Conservation (phyloP, 2,888 invertebrate genomes). For the Diarsia rubi region DNA sequence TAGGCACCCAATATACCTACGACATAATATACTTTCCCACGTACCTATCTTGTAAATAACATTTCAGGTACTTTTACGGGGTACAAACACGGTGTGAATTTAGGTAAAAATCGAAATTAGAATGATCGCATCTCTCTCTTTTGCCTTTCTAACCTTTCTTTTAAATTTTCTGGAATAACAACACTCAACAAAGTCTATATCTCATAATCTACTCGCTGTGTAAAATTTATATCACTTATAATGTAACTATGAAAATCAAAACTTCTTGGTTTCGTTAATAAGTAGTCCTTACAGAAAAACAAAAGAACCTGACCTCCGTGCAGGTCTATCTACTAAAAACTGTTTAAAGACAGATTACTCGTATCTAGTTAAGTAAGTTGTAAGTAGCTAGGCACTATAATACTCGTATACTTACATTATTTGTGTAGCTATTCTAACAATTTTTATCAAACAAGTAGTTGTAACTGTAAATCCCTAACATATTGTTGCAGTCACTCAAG, state of each 20-base stretch:
- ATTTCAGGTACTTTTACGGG: constrained; percentile 14
- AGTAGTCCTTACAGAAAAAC: too few species aligned
- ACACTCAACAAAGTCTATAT: neutral
- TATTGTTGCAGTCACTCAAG: neutral
- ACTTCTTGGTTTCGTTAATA: too few species aligned
- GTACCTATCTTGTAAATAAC: constrained; percentile 44
- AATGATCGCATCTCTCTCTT: neutral
- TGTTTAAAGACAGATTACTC: neutral
- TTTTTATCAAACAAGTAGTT: neutral
- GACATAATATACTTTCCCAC: constrained; percentile 45
- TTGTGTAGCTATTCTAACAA: neutral
- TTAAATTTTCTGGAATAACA: neutral
- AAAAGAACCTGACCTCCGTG: neutral
- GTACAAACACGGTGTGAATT: constrained; percentile 11
- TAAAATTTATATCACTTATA: neutral
- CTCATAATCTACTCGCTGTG: neutral
- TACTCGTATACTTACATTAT: too few species aligned
- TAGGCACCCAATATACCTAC: constrained; percentile 55
- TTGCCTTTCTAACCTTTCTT: too few species aligned
- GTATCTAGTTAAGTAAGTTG: too few species aligned
- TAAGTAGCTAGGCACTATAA: too few species aligned
- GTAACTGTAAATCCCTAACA: neutral
- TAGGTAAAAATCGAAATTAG: constrained; percentile 13
- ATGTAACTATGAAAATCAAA: neutral
- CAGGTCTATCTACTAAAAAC: neutral